phyloP scores from a whole-genome alignment of 2,888 invertebrate genomes.

The Peribatodes rhomboidaria region DNA sequence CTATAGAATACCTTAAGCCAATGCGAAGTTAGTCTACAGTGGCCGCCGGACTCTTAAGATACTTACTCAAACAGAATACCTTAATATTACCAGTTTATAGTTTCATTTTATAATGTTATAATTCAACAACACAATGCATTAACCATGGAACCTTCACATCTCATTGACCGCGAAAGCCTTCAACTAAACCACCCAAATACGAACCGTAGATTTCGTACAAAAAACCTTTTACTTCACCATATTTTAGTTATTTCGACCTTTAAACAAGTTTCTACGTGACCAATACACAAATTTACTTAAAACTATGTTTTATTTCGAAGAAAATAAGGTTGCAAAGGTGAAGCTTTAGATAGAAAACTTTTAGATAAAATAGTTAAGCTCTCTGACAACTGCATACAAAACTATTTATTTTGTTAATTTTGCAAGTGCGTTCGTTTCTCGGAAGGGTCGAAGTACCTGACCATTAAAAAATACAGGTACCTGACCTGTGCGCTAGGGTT shows the following conservation, averaged over 20 bases:
- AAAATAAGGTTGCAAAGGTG: conserved; percentile 25
- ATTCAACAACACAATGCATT: conserved; percentile 30
- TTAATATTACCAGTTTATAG: background rate
- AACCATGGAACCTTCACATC: conserved; percentile 51
- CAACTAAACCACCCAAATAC: conserved; percentile 46
- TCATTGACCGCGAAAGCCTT: conserved; percentile 51
- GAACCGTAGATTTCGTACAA: conserved; percentile 23
- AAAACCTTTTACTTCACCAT: conserved; percentile 41
- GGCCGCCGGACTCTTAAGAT: no score
- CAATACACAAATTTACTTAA: conserved; percentile 26
- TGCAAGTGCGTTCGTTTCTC: conserved; percentile 34
- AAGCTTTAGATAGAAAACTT: background rate
- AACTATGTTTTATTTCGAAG: conserved; percentile 16
- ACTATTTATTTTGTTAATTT: conserved; percentile 35
- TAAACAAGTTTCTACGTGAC: conserved; percentile 43
- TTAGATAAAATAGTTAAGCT: conserved; percentile 12
- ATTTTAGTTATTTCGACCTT: conserved; percentile 51
- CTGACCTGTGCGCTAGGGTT: conserved; percentile 60
- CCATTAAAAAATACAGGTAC: conserved; percentile 63
- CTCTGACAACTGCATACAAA: conserved; percentile 24
- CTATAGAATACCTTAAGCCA: no score
- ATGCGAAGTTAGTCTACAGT: no score
- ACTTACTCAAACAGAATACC: background rate
- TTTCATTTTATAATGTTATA: background rate
- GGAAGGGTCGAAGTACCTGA: conserved; percentile 58